phyloP scores from a whole-genome alignment of 2,888 invertebrate genomes.

The Hirtodrosophila cameraria region DNA sequence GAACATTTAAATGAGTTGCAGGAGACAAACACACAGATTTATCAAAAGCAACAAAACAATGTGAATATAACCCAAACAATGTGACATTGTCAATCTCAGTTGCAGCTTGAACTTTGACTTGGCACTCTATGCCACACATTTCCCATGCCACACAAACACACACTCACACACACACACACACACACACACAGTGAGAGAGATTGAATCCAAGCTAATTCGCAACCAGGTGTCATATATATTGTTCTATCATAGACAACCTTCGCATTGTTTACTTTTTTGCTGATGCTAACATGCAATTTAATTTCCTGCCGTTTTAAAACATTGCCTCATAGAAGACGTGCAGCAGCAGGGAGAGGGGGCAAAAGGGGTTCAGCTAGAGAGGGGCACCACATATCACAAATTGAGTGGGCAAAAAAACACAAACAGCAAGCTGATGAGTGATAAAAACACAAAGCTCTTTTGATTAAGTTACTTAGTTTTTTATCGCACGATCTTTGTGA shows the following conservation, averaged over 20 bases:
- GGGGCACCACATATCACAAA: conserved; percentile 10
- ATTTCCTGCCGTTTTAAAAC: conserved; percentile 54
- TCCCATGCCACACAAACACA: not conserved
- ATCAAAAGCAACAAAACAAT: conserved; percentile 42
- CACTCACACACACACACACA: too few relatives aligned
- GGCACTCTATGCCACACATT: conserved; percentile 14
- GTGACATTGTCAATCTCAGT: conserved; percentile 25
- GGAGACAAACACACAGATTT: conserved; percentile 30
- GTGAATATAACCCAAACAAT: conserved; percentile 21
- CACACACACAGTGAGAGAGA: too few relatives aligned
- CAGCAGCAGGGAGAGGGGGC: not conserved
- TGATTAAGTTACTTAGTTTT: too few relatives aligned
- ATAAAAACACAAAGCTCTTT: too few relatives aligned
- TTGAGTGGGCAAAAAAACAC: not conserved
- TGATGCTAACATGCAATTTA: conserved; percentile 60
- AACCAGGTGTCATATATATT: conserved; percentile 1
- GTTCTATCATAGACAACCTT: conserved; percentile 8
- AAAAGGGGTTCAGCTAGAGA: conserved; percentile 2
- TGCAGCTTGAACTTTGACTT: conserved; percentile 41
- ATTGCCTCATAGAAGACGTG: not conserved
- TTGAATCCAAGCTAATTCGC: too few relatives aligned
- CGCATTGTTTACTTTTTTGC: conserved; percentile 13
- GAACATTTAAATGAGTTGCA: conserved; percentile 53
- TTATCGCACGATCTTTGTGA: too few relatives aligned
- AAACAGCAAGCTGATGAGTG: too few relatives aligned